Base-by-base conservation (phyloP, 2,113 vertebrate species). In the Deroptyus accipitrinus region DNA sequence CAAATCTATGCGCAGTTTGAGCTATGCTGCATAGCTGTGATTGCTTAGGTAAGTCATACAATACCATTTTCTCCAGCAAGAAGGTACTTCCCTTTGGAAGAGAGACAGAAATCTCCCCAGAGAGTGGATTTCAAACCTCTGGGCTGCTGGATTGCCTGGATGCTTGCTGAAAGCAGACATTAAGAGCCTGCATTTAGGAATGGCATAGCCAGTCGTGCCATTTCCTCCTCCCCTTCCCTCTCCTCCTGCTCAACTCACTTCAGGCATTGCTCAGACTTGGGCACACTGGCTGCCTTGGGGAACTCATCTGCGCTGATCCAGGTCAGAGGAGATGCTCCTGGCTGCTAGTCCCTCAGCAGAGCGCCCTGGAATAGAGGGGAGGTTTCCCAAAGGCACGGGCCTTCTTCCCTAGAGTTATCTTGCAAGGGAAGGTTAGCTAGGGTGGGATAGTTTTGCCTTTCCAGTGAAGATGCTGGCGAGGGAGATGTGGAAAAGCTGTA, bases 251-350 rank as follows among this genome's bases (percentile, higher is more conserved):
- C 70, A 33, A 37, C 41, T 74, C 5, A 1, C 30, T 79, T 13
- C 52, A 59, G 62, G 17, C 81, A 62, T 27, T 0, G 0, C 28
- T 73, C 86, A 54, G 66, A 23, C 31, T 74, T 46, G 46, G 48
- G n/a, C 30, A 39, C 7, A 3, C 6, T 0, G 17, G 6, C 17
- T 48, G 2, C 27, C 39, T 61, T 0, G 0, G 19, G 33, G 22
- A 85, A 19, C 28, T 54, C 2, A 2, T 57, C 25, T 19, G 17
- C 10, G 52, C 28, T 49, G 37, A 25, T 8, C 8, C 0, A 2
- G 39, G 13, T 24, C 4, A 1, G n/a, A 10, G 11, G 70, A 68
- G 33, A 10, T 2, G 1, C 24, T 28, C 49, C 2, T 4, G 13
- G 67, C 44, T 39, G 52, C 39, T 11, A 7, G 31, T 35, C 28